These are phyloP conservation scores for Spisula subtruncata DNA, from an alignment of 2,888 invertebrate species.

Conservation along the genomic window DNA sequence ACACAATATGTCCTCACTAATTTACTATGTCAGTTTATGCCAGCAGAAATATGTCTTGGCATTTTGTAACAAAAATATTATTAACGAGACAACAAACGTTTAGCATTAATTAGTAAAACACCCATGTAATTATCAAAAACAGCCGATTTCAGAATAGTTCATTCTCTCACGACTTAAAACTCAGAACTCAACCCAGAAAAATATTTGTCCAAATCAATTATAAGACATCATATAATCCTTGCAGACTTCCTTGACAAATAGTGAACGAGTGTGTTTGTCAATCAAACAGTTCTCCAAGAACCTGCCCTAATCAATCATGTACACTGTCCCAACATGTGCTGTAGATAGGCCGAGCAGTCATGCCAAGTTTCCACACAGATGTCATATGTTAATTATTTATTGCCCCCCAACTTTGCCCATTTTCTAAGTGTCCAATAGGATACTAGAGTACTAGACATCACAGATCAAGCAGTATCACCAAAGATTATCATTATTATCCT, in stretches of 20 bases:
- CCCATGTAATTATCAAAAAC: background rate
- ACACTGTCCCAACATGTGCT: slow-evolving; percentile 63
- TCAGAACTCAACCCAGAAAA: background rate
- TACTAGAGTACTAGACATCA: background rate
- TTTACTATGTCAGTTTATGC: slow-evolving; percentile 2
- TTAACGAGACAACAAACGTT: slow-evolving; percentile 6
- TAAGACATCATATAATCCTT: slow-evolving; percentile 38
- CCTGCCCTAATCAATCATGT: slow-evolving; percentile 66
- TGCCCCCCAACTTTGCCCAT: slow-evolving; percentile 40
- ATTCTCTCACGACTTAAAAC: background rate
- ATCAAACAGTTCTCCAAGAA: slow-evolving; percentile 48
- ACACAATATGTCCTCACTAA: background rate
- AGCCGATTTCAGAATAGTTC: background rate
- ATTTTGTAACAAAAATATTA: slow-evolving; percentile 16
- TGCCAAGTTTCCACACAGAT: slow-evolving; percentile 49
- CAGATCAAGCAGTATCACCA: background rate
- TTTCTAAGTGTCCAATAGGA: slow-evolving; percentile 65
- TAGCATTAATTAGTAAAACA: background rate
- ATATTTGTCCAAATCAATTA: slow-evolving; percentile 28
- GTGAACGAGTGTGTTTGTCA: slow-evolving; percentile 55
- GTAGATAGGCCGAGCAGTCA: slow-evolving; percentile 22
- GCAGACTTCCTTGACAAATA: slow-evolving; percentile 58
- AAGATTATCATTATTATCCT: slow-evolving; percentile 15
- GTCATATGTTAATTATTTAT: slow-evolving; percentile 67
- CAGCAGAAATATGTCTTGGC: background rate